Percentiles rank a stretch among this genome's conserved stretches.
Conservation (phyloP, 2,113 vertebrate genomes). For the Ivindomyrus marchei region DNA sequence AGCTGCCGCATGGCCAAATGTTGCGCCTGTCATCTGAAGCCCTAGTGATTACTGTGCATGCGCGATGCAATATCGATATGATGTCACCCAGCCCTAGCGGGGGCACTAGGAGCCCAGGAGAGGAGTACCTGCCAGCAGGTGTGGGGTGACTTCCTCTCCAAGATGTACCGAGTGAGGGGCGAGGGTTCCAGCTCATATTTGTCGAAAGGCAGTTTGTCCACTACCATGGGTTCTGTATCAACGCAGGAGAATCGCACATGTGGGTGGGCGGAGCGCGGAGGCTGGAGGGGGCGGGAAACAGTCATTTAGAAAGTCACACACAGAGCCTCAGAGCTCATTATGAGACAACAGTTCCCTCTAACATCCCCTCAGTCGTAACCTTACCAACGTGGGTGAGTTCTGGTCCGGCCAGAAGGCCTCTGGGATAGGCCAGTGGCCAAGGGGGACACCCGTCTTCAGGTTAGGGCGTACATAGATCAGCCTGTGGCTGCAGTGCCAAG, state of each 20-base stretch:
- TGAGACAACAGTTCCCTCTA: neutral
- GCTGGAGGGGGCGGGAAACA: constrained; percentile 55
- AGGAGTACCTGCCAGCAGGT: constrained; percentile 94
- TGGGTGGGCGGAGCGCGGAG: constrained; percentile 87
- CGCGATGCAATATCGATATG: too few relatives aligned
- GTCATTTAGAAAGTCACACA: neutral
- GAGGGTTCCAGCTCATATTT: constrained; percentile 98
- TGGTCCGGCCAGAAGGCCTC: constrained; percentile 98
- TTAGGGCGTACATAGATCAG: constrained; percentile 95
- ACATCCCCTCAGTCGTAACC: constrained; percentile 31
- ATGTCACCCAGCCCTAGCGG: neutral
- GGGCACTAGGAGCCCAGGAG: constrained; percentile 44
- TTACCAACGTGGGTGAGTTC: constrained; percentile 90
- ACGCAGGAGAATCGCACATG: constrained; percentile 87
- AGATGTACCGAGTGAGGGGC: constrained; percentile 88
- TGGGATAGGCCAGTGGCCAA: constrained; percentile 95
- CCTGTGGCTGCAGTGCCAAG: constrained; percentile 95
- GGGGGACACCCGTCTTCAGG: constrained; percentile 92
- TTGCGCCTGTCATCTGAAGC: too few relatives aligned
- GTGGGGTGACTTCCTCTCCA: constrained; percentile 93
- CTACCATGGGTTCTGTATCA: constrained; percentile 97
- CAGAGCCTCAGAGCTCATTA: neutral
- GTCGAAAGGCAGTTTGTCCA: constrained; percentile 97
- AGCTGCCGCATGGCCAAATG: too few relatives aligned
- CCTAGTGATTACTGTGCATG: too few relatives aligned